Evolutionary conservation across 2,888 invertebrate genomes (phyloP).

Genomic region (Podotricha telesiphe): DNA sequence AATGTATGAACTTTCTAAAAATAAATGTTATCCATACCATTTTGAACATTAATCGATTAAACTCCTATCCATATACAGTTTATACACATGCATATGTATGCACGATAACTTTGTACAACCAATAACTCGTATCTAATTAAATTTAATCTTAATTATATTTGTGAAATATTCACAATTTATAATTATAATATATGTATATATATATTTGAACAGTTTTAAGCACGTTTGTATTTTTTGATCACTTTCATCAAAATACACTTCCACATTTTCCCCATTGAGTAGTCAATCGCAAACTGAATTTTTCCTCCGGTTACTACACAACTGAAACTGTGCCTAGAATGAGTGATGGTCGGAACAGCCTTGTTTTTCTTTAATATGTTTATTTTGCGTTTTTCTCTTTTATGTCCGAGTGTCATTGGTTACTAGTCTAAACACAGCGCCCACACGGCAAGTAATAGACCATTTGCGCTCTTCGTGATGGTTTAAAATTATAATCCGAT

Average conservation of each 20-base stretch:
- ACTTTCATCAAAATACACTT: slow-evolving; percentile 23
- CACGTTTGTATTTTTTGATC: neutral
- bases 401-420: slow-evolving; percentile 39
- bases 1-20: neutral
- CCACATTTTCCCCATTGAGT: slow-evolving; percentile 33
- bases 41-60: neutral
- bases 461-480: slow-evolving; percentile 24
- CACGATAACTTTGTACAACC: neutral
- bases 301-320: slow-evolving; percentile 25
- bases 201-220: neutral
- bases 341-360: slow-evolving; percentile 39
- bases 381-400: slow-evolving; percentile 39
- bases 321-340: slow-evolving; percentile 32
- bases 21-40: neutral
- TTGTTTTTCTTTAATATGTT: slow-evolving; percentile 34
- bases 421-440: slow-evolving; percentile 28
- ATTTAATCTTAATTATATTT: neutral
- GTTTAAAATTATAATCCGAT: slow-evolving; percentile 23
- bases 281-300: slow-evolving; percentile 34
- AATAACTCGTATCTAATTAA: neutral
- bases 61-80: neutral
- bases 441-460: slow-evolving; percentile 20
- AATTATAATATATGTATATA: too few relatives aligned
- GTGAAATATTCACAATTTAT: neutral
- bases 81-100: neutral